Evolutionary conservation across 1,140 invertebrate genomes (phyloP).

Genomic region (Harpegnathos saltator): DNA sequence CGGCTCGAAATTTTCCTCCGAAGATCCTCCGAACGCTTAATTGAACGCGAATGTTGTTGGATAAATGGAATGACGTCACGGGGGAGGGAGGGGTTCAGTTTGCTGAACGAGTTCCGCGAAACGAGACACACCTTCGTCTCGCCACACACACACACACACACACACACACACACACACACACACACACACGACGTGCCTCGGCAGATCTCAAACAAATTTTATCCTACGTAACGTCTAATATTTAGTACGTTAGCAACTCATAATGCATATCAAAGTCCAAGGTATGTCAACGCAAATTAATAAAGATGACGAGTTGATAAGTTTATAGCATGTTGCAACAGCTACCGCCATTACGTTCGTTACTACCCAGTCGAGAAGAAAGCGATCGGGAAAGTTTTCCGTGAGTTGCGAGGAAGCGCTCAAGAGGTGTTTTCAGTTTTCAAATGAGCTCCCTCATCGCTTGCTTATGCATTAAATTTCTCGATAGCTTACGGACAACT

Average conservation of each 20-base stretch:
- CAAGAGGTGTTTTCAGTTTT: too few species aligned
- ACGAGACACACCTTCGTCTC: neutral
- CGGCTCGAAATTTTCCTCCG: constrained; percentile 21
- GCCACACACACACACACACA: neutral
- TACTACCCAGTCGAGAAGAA: neutral
- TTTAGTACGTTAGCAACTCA: constrained; percentile 3
- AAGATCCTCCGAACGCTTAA: constrained; percentile 13
- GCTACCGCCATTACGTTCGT: neutral
- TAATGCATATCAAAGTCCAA: constrained; percentile 1
- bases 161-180: too few species aligned
- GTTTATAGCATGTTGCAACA: neutral
- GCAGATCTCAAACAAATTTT: neutral
- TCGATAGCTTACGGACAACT: too few species aligned
- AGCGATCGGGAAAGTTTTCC: too few species aligned
- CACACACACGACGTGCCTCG: neutral
- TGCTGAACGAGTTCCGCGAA: neutral
- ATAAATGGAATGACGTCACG: constrained; percentile 5
- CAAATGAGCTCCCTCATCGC: too few species aligned
- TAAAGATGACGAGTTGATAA: neutral
- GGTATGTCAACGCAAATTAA: neutral
- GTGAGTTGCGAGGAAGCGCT: too few species aligned
- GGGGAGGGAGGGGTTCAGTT: too few species aligned
- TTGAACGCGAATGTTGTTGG: constrained; percentile 10
- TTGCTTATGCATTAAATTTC: too few species aligned
- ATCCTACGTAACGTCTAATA: neutral